Conservation (phyloP, 2,797 vertebrate species). For the Eulemur mongoz region DNA sequence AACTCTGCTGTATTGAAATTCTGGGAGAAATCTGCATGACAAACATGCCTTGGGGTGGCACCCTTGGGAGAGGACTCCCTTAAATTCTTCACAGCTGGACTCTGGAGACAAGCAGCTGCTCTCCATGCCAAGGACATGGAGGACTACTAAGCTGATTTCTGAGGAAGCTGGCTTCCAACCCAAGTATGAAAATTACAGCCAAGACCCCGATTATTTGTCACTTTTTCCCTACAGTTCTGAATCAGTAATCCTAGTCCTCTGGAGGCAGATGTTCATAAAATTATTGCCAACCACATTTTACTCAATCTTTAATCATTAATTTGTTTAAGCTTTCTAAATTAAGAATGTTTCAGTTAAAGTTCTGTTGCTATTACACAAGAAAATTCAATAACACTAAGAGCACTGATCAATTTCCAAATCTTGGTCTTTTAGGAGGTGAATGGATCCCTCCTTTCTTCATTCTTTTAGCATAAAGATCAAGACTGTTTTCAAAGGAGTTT, state of each 20-base stretch:
- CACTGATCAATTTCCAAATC: background rate
- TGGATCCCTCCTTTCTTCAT: background rate
- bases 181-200: conserved; percentile 56
- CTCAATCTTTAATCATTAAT: conserved; percentile 34
- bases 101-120: conserved; percentile 19
- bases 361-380: background rate
- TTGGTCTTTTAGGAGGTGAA: background rate
- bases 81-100: conserved; percentile 55
- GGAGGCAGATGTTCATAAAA: conserved; percentile 42
- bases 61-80: conserved; percentile 2
- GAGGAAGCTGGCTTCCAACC: conserved; percentile 36
- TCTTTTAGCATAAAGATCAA: background rate
- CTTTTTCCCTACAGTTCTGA: conserved; percentile 55
- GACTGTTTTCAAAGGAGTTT: background rate
- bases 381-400: background rate
- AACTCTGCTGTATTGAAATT: conserved; percentile 27
- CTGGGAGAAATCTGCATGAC: conserved; percentile 35
- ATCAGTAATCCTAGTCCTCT: conserved; percentile 23
- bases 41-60: conserved; percentile 50
- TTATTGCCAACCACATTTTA: conserved; percentile 11
- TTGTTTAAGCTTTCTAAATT: conserved; percentile 30
- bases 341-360: background rate
- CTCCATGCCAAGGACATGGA: conserved; percentile 32
- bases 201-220: conserved; percentile 54
- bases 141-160: conserved; percentile 16